These are phyloP conservation scores for Entelurus aequoreus DNA, from an alignment of 2,113 vertebrate genomes.

Conservation along the genomic window DNA sequence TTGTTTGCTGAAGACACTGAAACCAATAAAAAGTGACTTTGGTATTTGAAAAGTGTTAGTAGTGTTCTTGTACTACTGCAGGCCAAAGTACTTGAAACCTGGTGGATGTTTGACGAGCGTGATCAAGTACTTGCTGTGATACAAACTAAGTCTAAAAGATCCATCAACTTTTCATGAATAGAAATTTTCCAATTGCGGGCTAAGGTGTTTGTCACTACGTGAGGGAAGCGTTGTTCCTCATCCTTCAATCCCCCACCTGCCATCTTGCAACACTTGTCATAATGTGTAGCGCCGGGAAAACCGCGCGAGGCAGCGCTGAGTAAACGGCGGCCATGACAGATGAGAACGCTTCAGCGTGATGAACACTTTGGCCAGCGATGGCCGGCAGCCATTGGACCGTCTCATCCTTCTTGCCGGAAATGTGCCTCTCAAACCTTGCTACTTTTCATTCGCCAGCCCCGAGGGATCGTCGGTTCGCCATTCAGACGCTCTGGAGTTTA, in stretches of 20 bases:
- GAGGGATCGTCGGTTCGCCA: conserved; percentile 17
- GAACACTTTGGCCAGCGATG: conserved; percentile 9
- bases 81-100: too few relatives aligned
- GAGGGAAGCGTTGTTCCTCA: background rate
- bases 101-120: too few relatives aligned
- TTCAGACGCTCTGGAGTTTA: conserved; percentile 42
- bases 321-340: conserved; percentile 22
- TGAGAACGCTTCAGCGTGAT: conserved; percentile 16
- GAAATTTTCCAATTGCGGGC: background rate
- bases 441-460: conserved; percentile 23
- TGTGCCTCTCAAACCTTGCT: conserved; percentile 19
- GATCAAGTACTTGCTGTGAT: too few relatives aligned
- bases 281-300: conserved; percentile 15
- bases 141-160: too few relatives aligned
- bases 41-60: too few relatives aligned
- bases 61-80: too few relatives aligned
- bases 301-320: conserved; percentile 22
- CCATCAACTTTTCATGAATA: background rate
- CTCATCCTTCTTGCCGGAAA: conserved; percentile 11
- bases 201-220: too few relatives aligned
- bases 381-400: conserved; percentile 20
- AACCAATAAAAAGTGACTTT: too few relatives aligned
- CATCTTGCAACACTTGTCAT: background rate
- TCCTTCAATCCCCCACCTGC: background rate
- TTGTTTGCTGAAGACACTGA: too few relatives aligned